Conservation (phyloP, 2,113 vertebrate genomes). For the Micromys minutus region DNA sequence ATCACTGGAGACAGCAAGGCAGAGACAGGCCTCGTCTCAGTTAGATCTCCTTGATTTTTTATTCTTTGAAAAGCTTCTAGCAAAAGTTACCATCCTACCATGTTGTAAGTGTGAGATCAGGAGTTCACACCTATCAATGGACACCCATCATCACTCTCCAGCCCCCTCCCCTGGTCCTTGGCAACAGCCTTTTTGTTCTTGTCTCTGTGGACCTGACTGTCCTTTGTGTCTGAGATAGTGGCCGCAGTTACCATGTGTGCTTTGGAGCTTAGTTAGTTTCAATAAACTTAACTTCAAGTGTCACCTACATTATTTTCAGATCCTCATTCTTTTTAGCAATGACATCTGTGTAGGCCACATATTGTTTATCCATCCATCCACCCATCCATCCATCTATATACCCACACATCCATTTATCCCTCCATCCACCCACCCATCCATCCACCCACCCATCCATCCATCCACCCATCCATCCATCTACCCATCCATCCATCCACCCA, state of each 20-base stretch:
- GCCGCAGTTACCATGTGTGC: neutral
- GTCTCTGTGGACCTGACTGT: neutral
- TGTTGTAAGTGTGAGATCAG: neutral
- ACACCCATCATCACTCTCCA: neutral
- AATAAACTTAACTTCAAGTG: neutral
- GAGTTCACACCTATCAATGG: neutral
- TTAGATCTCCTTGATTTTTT: neutral
- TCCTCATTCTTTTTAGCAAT: neutral
- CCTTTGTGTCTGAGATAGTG: neutral
- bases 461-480: neutral
- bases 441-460: rapidly evolving
- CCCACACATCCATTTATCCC: too few species aligned
- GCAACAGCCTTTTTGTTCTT: neutral
- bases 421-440: neutral
- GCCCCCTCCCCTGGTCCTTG: neutral
- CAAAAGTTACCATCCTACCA: neutral
- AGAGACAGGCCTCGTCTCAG: neutral
- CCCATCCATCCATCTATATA: neutral
- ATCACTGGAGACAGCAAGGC: neutral
- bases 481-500: neutral
- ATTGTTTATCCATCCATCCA: neutral
- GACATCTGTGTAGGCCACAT: too few species aligned
- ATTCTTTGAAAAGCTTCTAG: neutral
- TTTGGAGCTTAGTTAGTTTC: neutral
- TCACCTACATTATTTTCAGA: neutral